Conservation (phyloP, 2,888 invertebrate genomes). For the Alentia gelatinosa region DNA sequence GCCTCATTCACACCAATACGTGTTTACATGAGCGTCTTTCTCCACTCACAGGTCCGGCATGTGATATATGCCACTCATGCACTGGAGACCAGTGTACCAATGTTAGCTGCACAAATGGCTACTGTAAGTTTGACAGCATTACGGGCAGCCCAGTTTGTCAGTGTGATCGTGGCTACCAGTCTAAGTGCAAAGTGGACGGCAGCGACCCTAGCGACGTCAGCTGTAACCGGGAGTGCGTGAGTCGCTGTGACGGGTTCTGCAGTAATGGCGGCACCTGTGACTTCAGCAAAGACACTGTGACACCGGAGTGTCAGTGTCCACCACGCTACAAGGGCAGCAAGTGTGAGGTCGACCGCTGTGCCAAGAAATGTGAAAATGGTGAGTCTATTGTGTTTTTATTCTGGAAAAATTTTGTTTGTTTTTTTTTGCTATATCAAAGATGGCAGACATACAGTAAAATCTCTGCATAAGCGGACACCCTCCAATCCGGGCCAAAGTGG, state of each 20-base stretch:
- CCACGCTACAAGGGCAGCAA: background rate
- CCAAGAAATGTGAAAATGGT: background rate
- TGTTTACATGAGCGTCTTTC: no score
- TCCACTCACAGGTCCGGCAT: constrained; percentile 16
- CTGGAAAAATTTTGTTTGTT: no score
- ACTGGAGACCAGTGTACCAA: background rate
- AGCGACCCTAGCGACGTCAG: background rate
- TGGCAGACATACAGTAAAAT: no score
- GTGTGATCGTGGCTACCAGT: constrained; percentile 6
- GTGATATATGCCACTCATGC: constrained; percentile 16
- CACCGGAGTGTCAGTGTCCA: background rate
- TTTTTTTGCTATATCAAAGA: no score
- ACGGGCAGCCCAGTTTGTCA: background rate
- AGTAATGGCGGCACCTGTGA: constrained; percentile 5
- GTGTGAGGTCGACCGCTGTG: constrained; percentile 7
- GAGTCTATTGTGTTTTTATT: no score
- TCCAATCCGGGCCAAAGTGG: no score
- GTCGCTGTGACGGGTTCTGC: constrained; percentile 32
- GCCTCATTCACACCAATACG: no score
- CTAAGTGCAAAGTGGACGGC: background rate
- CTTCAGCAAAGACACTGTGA: background rate
- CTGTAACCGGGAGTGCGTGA: constrained; percentile 35
- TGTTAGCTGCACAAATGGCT: constrained; percentile 11
- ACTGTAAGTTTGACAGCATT: background rate
- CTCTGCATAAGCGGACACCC: no score